phyloP scores from a whole-genome alignment of 2,797 vertebrate genomes.

The Erithacus rubecula region DNA sequence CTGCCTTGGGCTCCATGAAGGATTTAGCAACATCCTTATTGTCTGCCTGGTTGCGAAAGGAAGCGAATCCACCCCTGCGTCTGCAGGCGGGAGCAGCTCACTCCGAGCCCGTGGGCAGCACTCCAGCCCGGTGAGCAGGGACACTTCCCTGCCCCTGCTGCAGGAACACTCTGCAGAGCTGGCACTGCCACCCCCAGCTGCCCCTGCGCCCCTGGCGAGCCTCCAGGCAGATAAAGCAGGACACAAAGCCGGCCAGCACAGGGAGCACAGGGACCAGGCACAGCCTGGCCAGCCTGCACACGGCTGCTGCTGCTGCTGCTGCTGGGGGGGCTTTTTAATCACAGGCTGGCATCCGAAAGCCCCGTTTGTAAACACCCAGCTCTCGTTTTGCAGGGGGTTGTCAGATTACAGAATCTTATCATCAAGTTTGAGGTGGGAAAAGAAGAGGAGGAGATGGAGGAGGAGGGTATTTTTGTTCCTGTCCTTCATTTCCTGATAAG shows the following conservation, averaged over 20 bases:
- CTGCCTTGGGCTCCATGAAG: constrained; percentile 11
- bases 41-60: constrained; percentile 29
- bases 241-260: neutral
- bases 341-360: neutral
- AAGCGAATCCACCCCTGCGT: constrained; percentile 5
- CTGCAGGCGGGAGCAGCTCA: neutral
- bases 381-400: neutral
- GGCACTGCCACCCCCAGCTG: constrained; percentile 4
- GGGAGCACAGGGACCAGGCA: neutral
- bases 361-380: neutral
- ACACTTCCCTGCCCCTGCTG: neutral
- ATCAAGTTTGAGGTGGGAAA: constrained; percentile 48
- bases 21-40: constrained; percentile 33
- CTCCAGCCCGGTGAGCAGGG: constrained; percentile 32
- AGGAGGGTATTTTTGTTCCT: constrained; percentile 56
- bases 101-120: neutral
- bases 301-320: neutral
- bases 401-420: constrained; percentile 29
- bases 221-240: neutral
- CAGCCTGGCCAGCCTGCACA: neutral
- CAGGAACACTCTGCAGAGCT: neutral
- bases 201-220: neutral
- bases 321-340: neutral
- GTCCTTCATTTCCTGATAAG: constrained; percentile 54
- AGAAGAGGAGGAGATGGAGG: constrained; percentile 57